phyloP scores from a whole-genome alignment of 2,113 vertebrate species.

The Seriola dumerili region DNA sequence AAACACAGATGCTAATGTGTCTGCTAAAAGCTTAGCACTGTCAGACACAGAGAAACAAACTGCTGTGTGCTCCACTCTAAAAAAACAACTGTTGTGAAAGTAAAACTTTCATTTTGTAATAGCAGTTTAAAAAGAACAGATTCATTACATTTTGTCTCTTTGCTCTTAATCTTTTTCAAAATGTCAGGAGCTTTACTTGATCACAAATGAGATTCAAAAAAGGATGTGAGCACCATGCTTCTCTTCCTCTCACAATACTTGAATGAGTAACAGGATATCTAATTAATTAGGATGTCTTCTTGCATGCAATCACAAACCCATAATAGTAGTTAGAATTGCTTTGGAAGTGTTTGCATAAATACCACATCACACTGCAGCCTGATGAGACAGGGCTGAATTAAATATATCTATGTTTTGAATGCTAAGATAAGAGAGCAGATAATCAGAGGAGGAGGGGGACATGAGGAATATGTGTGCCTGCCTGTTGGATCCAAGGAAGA shows the following conservation, averaged over 20 bases:
- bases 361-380: neutral
- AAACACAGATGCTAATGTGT: conserved; percentile 20
- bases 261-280: neutral
- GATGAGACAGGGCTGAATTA: neutral
- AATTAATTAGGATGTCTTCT: neutral
- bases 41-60: conserved; percentile 1
- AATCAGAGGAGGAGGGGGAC: neutral
- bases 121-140: neutral
- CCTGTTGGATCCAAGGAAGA: neutral
- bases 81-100: no score
- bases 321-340: neutral
- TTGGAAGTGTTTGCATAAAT: neutral
- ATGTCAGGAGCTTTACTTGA: no score
- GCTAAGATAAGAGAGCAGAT: neutral
- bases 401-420: neutral
- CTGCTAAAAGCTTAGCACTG: neutral
- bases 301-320: neutral
- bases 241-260: neutral
- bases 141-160: neutral
- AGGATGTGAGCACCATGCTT: neutral
- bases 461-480: neutral
- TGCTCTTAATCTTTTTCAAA: neutral
- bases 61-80: no score
- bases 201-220: neutral
- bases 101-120: neutral